phyloP scores from a whole-genome alignment of 2,888 invertebrate species.

The Podabrus alpinus region DNA sequence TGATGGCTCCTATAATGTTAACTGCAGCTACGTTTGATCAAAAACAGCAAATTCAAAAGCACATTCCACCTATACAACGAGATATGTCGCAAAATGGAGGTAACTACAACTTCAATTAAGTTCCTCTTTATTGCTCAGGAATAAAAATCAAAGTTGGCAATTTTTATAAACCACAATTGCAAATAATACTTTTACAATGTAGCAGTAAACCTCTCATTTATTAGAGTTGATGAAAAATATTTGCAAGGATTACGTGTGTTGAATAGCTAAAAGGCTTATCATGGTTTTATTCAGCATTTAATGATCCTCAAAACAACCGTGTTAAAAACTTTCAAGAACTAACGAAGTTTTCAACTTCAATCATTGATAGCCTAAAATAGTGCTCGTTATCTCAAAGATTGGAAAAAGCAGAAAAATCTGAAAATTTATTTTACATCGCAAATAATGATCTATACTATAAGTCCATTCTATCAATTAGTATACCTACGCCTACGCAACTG shows the following conservation, averaged over 20 bases:
- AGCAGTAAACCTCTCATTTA: not conserved
- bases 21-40: constrained; percentile 71
- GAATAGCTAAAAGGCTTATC: not conserved
- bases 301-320: not conserved
- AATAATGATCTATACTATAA: not conserved
- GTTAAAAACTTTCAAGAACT: not conserved
- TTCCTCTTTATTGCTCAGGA: not conserved
- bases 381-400: not conserved
- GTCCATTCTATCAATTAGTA: not conserved
- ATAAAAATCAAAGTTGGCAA: not conserved
- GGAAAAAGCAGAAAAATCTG: not conserved
- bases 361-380: not conserved
- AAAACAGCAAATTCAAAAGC: constrained; percentile 67
- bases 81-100: constrained; percentile 30
- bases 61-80: constrained; percentile 58
- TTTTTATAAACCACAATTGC: not conserved
- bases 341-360: not conserved
- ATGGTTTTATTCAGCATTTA: not conserved
- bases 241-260: not conserved
- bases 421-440: too few relatives aligned
- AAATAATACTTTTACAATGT: not conserved
- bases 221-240: not conserved
- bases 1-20: constrained; percentile 71
- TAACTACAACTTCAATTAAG: not conserved
- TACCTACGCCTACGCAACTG: not conserved